These are phyloP conservation scores for Polietes domitor DNA, from an alignment of 2,888 invertebrate genomes.

Conservation along the genomic window DNA sequence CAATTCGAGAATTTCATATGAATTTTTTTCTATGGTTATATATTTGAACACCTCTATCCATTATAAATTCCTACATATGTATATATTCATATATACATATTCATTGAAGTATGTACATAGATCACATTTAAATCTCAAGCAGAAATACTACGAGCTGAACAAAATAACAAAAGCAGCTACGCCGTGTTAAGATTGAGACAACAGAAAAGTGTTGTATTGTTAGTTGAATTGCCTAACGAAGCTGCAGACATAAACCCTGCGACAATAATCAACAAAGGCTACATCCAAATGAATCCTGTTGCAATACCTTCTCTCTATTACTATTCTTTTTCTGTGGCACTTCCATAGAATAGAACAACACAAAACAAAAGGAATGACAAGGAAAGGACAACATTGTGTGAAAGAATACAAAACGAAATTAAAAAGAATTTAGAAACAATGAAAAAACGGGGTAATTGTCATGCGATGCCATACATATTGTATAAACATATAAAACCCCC, in stretches of 20 bases:
- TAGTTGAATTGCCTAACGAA: slow-evolving; percentile 66
- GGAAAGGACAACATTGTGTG: not conserved
- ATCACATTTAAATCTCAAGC: slow-evolving; percentile 32
- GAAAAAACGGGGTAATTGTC: slow-evolving; percentile 51
- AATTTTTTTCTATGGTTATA: too few species aligned
- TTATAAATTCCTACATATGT: too few species aligned
- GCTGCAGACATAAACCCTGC: slow-evolving; percentile 55
- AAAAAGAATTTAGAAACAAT: slow-evolving; percentile 49
- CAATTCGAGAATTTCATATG: too few species aligned
- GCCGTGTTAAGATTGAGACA: slow-evolving; percentile 56
- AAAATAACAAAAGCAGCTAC: slow-evolving; percentile 44
- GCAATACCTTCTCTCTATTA: slow-evolving; percentile 46
- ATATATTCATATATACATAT: too few species aligned
- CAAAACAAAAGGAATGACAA: slow-evolving; percentile 43
- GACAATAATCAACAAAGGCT: slow-evolving; percentile 65
- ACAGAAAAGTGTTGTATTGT: slow-evolving; percentile 38
- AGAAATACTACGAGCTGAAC: slow-evolving; percentile 19
- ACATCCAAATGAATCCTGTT: slow-evolving; percentile 66
- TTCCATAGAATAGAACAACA: slow-evolving; percentile 22
- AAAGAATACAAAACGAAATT: slow-evolving; percentile 46
- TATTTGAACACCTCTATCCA: too few species aligned
- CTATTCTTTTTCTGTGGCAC: not conserved
- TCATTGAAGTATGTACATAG: too few species aligned
- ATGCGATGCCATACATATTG: slow-evolving; percentile 7
- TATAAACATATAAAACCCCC: too few species aligned